A percentile compares a stretch with the other conserved stretches of the same genome.
Evolutionary conservation across 2,888 invertebrate genomes (phyloP).

Genomic region (Watsonalla cultraria): DNA sequence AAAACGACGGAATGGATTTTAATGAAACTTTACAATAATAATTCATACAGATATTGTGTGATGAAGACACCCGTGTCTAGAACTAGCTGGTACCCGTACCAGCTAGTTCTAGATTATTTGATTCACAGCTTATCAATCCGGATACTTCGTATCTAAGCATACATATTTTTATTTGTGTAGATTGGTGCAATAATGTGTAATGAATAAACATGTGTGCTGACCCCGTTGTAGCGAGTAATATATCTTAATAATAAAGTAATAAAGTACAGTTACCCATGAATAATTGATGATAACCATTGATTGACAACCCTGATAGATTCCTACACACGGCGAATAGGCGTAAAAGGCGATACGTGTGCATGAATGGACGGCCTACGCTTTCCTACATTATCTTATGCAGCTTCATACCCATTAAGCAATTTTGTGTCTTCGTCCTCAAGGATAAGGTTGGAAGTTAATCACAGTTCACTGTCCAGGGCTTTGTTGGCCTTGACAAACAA

Average conservation of each 20-base stretch:
- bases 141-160: no score
- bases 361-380: conserved; percentile 1
- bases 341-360: neutral
- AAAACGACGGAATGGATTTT: no score
- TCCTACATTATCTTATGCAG: neutral
- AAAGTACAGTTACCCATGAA: neutral
- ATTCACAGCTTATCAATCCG: no score
- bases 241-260: neutral
- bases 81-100: no score
- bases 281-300: neutral
- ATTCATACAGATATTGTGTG: no score
- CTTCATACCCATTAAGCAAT: neutral
- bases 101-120: no score
- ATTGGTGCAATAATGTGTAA: no score
- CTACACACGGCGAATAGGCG: neutral
- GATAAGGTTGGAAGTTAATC: neutral
- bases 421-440: neutral
- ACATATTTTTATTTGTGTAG: no score
- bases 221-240: neutral
- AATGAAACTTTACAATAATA: no score
- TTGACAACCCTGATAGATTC: conserved; percentile 1
- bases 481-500: conserved; percentile 4
- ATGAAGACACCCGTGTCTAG: no score
- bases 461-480: neutral
- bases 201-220: neutral